phyloP scores from a whole-genome alignment of 2,797 vertebrate species.

The Pseudomugil tenellus region DNA sequence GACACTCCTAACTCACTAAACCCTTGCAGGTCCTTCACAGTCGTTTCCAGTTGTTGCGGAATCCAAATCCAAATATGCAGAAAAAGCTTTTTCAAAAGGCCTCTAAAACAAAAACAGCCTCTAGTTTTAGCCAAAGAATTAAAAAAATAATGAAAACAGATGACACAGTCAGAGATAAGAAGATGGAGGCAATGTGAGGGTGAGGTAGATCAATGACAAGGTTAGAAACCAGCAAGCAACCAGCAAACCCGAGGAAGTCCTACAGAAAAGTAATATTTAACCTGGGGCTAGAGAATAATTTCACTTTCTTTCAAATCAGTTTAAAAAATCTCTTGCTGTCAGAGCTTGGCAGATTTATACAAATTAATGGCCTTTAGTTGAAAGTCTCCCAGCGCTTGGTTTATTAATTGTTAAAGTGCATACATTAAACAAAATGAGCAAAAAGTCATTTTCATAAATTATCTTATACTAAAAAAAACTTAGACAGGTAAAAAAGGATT shows the following conservation, averaged over 20 bases:
- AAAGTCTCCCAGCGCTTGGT: conserved; percentile 84
- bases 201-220: conserved; percentile 80
- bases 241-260: conserved; percentile 73
- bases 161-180: conserved; percentile 54
- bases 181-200: conserved; percentile 44
- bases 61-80: conserved; percentile 58
- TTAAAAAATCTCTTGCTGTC: conserved; percentile 87
- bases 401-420: conserved; percentile 91
- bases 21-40: neutral
- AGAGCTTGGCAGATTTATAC: conserved; percentile 85
- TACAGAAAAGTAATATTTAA: conserved; percentile 86
- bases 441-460: conserved; percentile 90
- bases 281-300: conserved; percentile 88
- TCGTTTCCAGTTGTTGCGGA: conserved; percentile 10
- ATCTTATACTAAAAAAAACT: conserved; percentile 73
- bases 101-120: conserved; percentile 47
- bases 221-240: conserved; percentile 73
- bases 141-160: conserved; percentile 63
- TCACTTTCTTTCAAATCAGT: conserved; percentile 87
- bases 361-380: conserved; percentile 88
- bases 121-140: conserved; percentile 42
- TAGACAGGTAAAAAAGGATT: conserved; percentile 54
- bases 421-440: conserved; percentile 90
- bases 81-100: conserved; percentile 63
- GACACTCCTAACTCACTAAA: neutral